These are phyloP conservation scores for Selene dorsalis DNA, from an alignment of 2,797 vertebrate species.

Conservation along the genomic window DNA sequence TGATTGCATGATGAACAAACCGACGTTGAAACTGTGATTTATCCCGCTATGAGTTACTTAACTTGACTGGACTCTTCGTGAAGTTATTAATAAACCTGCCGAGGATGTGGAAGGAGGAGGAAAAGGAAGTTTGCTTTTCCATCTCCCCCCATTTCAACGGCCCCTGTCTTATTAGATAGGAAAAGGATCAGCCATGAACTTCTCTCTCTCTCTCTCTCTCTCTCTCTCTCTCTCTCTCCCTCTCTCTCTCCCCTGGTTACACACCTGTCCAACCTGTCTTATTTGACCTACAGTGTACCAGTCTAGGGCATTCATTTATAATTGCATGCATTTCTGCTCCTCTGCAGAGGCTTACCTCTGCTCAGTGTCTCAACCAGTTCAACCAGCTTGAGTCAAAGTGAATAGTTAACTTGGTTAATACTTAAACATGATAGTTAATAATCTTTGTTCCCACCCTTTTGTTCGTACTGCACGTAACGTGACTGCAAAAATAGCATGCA, in stretches of 20 bases:
- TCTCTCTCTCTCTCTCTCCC: no score
- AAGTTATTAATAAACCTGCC: background rate
- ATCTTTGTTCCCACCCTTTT: slow-evolving; percentile 14
- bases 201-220: background rate
- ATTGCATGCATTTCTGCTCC: background rate
- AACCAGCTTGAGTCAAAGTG: slow-evolving; percentile 19
- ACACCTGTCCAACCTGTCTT: background rate
- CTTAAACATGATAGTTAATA: slow-evolving; percentile 36
- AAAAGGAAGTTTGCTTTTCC: slow-evolving; percentile 1
- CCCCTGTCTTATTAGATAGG: background rate
- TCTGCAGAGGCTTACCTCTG: background rate
- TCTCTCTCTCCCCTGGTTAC: no score
- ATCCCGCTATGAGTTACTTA: background rate
- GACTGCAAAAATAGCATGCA: background rate
- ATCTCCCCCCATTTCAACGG: background rate
- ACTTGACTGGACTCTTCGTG: background rate
- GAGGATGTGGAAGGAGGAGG: background rate
- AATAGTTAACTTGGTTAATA: slow-evolving; percentile 58
- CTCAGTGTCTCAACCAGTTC: slow-evolving; percentile 2
- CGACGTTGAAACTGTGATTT: background rate
- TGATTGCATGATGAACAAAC: no score
- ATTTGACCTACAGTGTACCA: background rate
- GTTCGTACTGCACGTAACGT: background rate
- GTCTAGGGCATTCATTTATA: background rate
- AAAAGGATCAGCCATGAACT: background rate